Evolutionary conservation across 2,888 invertebrate species (phyloP).

Genomic region (Ichneumoninae sp.): DNA sequence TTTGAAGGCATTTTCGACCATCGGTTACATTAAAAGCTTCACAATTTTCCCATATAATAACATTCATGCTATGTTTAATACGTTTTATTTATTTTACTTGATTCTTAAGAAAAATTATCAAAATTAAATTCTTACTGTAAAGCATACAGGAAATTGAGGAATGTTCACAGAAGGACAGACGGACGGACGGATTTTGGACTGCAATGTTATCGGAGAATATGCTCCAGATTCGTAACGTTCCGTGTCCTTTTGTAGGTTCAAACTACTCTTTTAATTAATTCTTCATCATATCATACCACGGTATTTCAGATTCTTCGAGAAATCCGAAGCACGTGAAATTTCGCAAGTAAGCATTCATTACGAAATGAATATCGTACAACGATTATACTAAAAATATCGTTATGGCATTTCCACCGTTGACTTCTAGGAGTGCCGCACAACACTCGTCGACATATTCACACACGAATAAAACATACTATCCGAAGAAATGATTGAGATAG

Average conservation of each 20-base stretch:
- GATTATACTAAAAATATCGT: conserved; percentile 28
- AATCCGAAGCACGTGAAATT: neutral
- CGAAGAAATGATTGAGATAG: conserved; percentile 1
- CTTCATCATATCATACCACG: neutral
- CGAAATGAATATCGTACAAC: neutral
- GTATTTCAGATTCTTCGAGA: neutral
- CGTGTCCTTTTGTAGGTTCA: too few relatives aligned
- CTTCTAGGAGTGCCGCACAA: conserved; percentile 12
- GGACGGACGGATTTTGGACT: too few relatives aligned
- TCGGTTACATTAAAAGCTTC: neutral
- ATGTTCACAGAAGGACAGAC: too few relatives aligned
- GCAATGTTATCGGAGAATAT: too few relatives aligned
- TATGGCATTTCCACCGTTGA: conserved; percentile 21
- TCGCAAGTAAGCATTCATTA: neutral
- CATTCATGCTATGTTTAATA: neutral
- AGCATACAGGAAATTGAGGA: too few relatives aligned
- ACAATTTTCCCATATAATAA: neutral
- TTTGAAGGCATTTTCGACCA: neutral
- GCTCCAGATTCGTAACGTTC: too few relatives aligned
- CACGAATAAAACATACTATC: neutral
- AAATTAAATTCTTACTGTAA: too few relatives aligned
- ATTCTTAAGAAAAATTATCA: neutral
- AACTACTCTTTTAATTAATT: neutral
- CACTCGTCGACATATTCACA: neutral
- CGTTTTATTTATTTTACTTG: neutral